Evolutionary conservation across 64 coral and sea anemone genomes (phyloP).

Genomic region (Anthopleura sola): DNA sequence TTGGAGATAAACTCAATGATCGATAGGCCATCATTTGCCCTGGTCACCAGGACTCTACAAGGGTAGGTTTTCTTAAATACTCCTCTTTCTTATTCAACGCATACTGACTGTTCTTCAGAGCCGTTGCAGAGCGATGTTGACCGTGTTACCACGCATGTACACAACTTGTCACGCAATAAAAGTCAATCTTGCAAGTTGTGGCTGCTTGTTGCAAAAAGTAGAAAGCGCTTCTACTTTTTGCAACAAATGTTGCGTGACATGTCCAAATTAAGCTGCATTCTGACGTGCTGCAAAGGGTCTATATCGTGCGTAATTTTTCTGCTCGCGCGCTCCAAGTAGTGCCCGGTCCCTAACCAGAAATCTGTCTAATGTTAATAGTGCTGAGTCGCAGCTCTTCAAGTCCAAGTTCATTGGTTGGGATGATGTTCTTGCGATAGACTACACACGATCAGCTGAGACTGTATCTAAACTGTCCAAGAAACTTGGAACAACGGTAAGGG

Average conservation of each 20-base stretch:
- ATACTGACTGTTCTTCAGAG: not conserved
- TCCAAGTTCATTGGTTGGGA: conserved; percentile 94
- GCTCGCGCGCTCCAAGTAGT: too few relatives aligned
- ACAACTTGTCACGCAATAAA: too few relatives aligned
- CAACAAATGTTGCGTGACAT: too few relatives aligned
- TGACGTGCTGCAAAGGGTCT: too few relatives aligned
- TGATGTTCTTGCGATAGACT: conserved; percentile 94
- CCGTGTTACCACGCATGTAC: too few relatives aligned
- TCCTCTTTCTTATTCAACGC: not conserved
- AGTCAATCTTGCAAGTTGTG: too few relatives aligned
- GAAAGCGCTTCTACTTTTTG: too few relatives aligned
- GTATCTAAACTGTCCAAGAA: conserved; percentile 78
- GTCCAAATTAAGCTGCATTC: too few relatives aligned
- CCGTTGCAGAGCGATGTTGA: not conserved
- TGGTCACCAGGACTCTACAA: conserved; percentile 77
- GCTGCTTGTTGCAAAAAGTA: too few relatives aligned
- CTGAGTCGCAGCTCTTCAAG: conserved; percentile 94
- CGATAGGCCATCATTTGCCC: conserved; percentile 69
- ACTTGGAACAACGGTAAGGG: conserved; percentile 67
- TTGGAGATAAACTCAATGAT: conserved; percentile 93
- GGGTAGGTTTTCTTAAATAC: conserved; percentile 59
- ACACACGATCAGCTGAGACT: conserved; percentile 87
- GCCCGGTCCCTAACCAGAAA: too few relatives aligned
- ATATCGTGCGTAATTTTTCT: too few relatives aligned
- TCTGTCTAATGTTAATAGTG: conserved; percentile 16